These are phyloP conservation scores for Dasysyrphus tricinctus DNA, from an alignment of 2,888 invertebrate species.

Conservation along the genomic window DNA sequence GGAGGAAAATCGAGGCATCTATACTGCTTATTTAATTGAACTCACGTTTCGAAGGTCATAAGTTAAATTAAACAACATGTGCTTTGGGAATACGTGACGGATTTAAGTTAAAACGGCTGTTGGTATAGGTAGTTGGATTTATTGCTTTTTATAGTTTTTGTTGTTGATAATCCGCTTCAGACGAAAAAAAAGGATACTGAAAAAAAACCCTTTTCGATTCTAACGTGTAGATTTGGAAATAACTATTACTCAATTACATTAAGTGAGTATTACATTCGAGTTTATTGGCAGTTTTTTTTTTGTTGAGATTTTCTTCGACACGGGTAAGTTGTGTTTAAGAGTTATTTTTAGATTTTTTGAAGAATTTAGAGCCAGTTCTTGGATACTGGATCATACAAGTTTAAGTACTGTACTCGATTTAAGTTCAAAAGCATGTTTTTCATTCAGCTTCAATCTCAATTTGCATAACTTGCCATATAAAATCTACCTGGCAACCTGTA, in stretches of 20 bases:
- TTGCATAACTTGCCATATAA: too few species aligned
- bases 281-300: background rate
- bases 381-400: too few species aligned
- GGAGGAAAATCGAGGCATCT: background rate
- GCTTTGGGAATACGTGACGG: conserved; percentile 66
- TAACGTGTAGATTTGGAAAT: conserved; percentile 11
- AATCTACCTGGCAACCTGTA: too few species aligned
- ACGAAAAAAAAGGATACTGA: background rate
- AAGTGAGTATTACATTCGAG: background rate
- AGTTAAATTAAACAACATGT: conserved; percentile 68
- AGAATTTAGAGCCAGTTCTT: too few species aligned
- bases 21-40: conserved; percentile 20
- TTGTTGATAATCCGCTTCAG: background rate
- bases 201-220: background rate
- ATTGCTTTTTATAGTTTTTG: conserved; percentile 13
- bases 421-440: too few species aligned
- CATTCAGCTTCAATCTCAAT: too few species aligned
- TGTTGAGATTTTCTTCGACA: background rate
- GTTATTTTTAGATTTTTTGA: background rate
- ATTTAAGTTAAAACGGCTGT: conserved; percentile 32
- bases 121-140: conserved; percentile 1
- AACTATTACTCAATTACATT: conserved; percentile 21
- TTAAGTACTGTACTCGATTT: too few species aligned
- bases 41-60: conserved; percentile 41
- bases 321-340: background rate